Conservation (phyloP, 2,797 vertebrate species). For the Anguilla megastoma region DNA sequence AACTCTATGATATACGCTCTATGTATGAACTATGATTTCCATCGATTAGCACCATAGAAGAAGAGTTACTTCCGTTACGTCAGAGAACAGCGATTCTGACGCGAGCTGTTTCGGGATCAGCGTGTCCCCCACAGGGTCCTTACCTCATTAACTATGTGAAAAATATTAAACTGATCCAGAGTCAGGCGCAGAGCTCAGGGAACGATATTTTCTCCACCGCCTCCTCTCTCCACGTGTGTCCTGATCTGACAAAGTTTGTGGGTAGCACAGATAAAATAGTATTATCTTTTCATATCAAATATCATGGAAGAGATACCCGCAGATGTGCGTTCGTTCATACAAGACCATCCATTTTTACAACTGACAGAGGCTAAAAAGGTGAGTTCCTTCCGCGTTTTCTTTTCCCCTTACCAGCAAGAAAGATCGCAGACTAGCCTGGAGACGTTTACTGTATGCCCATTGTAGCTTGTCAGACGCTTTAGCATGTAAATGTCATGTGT, state of each 20-base stretch:
- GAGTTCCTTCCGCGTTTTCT: constrained; percentile 9
- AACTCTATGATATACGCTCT: no score
- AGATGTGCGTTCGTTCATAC: constrained; percentile 67
- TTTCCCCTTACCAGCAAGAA: background rate
- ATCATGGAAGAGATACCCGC: constrained; percentile 69
- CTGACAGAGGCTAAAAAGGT: constrained; percentile 69
- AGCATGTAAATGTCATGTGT: background rate
- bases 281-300: background rate
- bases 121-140: background rate
- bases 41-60: background rate
- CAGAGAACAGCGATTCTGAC: background rate
- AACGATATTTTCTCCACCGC: background rate
- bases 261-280: background rate
- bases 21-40: no score
- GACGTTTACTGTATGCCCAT: background rate
- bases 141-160: background rate
- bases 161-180: background rate
- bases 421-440: background rate
- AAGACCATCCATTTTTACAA: constrained; percentile 67
- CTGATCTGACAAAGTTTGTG: constrained; percentile 1
- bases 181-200: background rate
- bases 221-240: background rate
- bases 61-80: constrained; percentile 1
- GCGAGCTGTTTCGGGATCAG: background rate
- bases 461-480: background rate